Evolutionary conservation across 1,140 invertebrate genomes (phyloP).

Genomic region (Diplogasteroides magnus): DNA sequence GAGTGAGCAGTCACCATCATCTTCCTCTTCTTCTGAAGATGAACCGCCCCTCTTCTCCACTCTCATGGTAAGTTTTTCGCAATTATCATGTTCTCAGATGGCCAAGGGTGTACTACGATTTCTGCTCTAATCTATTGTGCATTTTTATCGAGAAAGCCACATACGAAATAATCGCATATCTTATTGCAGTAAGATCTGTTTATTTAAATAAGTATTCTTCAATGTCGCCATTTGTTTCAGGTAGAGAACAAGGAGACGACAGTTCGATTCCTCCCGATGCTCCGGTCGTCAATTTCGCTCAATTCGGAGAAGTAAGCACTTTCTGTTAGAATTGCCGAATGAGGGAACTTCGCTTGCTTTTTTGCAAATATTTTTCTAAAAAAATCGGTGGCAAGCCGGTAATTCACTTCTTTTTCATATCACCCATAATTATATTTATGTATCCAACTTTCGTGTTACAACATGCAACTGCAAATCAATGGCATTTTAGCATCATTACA

Average conservation of each 20-base stretch:
- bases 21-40: too few relatives aligned
- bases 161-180: too few relatives aligned
- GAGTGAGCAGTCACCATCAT: neutral
- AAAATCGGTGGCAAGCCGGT: constrained; percentile 15
- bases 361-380: too few relatives aligned
- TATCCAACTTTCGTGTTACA: too few relatives aligned
- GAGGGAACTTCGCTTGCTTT: neutral
- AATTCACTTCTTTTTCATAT: too few relatives aligned
- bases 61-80: constrained; percentile 12
- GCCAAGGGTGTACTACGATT: too few relatives aligned
- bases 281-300: constrained; percentile 17
- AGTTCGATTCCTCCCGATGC: neutral
- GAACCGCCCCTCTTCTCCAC: neutral
- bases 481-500: too few relatives aligned
- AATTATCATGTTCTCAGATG: too few relatives aligned
- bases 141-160: too few relatives aligned
- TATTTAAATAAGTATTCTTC: neutral
- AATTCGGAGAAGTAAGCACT: constrained; percentile 15
- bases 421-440: too few relatives aligned
- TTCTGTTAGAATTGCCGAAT: neutral
- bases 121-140: too few relatives aligned
- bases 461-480: too few relatives aligned
- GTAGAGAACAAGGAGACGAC: neutral
- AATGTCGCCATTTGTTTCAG: neutral
- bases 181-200: constrained; percentile 8